phyloP scores from a whole-genome alignment of 2,113 vertebrate genomes.

The Podarcis raffonei region DNA sequence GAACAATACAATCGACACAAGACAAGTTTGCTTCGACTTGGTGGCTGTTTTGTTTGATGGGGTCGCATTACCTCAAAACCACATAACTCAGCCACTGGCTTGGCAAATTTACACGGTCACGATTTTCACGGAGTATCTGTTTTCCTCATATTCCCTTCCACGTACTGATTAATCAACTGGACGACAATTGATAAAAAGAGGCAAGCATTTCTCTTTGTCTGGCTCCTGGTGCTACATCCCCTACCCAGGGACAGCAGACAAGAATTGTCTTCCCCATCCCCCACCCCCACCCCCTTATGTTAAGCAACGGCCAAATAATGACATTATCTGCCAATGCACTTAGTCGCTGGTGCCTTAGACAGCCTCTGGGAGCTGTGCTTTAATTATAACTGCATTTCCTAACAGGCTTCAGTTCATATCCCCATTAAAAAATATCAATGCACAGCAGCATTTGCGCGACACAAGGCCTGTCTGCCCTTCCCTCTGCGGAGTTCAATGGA shows the following conservation, averaged over 20 bases:
- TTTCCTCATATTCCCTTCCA: background rate
- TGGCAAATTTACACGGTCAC: background rate
- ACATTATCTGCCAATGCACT: constrained; percentile 31
- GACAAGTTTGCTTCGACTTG: background rate
- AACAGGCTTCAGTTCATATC: constrained; percentile 21
- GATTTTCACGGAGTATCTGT: background rate
- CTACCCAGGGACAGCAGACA: background rate
- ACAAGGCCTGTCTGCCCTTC: background rate
- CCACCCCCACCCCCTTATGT: background rate
- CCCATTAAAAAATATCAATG: constrained; percentile 47
- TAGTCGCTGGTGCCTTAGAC: constrained; percentile 5
- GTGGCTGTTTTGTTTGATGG: background rate
- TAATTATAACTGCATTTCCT: constrained; percentile 39
- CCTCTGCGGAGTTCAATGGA: constrained; percentile 24
- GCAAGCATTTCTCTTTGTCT: constrained; percentile 11
- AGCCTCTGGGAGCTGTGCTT: constrained; percentile 16
- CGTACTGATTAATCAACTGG: background rate
- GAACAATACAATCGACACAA: background rate
- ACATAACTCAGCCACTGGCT: background rate
- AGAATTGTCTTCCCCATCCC: background rate
- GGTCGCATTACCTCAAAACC: background rate
- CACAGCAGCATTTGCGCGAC: background rate
- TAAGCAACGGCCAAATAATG: constrained; percentile 5
- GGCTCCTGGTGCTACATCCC: background rate
- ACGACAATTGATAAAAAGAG: background rate